phyloP scores from a whole-genome alignment of 2,797 vertebrate species.

The Microhierax caerulescens region DNA sequence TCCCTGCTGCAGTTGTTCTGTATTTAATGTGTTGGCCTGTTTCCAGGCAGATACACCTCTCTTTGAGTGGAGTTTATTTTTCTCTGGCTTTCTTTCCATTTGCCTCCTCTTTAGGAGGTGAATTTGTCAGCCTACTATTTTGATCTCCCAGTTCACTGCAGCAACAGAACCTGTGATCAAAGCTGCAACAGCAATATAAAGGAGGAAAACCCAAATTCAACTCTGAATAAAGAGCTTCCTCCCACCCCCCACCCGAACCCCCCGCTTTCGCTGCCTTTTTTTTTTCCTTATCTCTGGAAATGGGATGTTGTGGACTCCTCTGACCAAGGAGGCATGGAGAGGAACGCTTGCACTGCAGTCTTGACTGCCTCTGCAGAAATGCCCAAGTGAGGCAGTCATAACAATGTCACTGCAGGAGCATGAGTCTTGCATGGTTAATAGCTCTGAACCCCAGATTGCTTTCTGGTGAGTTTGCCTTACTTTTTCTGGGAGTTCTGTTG shows the following conservation, averaged over 20 bases:
- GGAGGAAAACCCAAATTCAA: background rate
- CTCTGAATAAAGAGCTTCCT: background rate
- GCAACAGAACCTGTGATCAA: background rate
- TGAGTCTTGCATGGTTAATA: background rate
- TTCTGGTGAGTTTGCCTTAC: background rate
- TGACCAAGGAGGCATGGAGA: background rate
- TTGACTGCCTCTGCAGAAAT: background rate
- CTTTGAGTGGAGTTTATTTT: background rate
- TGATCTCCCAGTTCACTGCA: background rate
- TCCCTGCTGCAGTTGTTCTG: slow-evolving; percentile 12
- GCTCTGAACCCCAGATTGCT: background rate
- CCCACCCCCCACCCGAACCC: too few relatives aligned
- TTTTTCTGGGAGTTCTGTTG: background rate
- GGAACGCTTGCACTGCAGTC: background rate
- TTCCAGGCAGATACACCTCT: background rate
- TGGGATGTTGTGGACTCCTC: background rate
- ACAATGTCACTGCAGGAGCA: background rate
- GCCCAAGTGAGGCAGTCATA: background rate
- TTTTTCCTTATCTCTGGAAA: background rate
- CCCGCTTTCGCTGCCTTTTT: background rate
- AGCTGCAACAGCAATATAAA: background rate
- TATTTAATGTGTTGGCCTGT: background rate
- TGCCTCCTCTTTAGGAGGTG: background rate
- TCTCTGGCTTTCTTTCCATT: background rate
- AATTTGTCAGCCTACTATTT: background rate